Conservation (phyloP, 2,888 invertebrate species). For the Mythimna lalbum region DNA sequence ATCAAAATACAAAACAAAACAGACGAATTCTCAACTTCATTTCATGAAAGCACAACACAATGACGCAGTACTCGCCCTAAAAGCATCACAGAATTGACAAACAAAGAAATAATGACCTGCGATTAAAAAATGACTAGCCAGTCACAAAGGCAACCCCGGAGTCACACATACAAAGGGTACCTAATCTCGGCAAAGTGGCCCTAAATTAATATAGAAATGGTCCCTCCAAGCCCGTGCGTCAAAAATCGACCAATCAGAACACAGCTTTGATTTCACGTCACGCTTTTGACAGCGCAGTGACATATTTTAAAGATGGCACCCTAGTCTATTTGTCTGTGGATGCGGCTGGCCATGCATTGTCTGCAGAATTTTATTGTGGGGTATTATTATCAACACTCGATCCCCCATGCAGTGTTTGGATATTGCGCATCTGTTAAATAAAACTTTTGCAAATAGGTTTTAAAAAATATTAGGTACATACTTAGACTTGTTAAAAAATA, state of each 20-base stretch:
- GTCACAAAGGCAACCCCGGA: slow-evolving; percentile 86
- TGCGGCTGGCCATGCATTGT: slow-evolving; percentile 43
- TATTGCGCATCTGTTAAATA: slow-evolving; percentile 9
- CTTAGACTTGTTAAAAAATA: too few relatives aligned
- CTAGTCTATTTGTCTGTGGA: slow-evolving; percentile 62
- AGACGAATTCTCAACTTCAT: neutral
- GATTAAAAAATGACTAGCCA: slow-evolving; percentile 84
- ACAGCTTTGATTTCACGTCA: slow-evolving; percentile 69
- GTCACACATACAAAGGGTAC: slow-evolving; percentile 88
- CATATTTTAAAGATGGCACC: slow-evolving; percentile 86
- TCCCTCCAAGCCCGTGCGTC: slow-evolving; percentile 69
- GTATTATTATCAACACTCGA: slow-evolving; percentile 48
- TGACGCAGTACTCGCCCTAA: slow-evolving; percentile 34
- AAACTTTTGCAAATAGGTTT: neutral
- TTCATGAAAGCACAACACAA: slow-evolving; percentile 6
- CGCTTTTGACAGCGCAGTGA: slow-evolving; percentile 77
- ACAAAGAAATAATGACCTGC: slow-evolving; percentile 77
- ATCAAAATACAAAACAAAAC: neutral
- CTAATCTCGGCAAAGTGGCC: slow-evolving; percentile 89
- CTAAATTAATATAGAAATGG: slow-evolving; percentile 79
- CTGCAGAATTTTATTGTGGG: slow-evolving; percentile 36
- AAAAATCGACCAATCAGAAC: slow-evolving; percentile 75
- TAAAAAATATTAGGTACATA: neutral
- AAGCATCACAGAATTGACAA: slow-evolving; percentile 59
- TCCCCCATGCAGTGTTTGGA: slow-evolving; percentile 4